A percentile compares a stretch with the other conserved stretches of the same genome.
phyloP scores from a whole-genome alignment of 2,113 vertebrate genomes.

The Camelus dromedarius region DNA sequence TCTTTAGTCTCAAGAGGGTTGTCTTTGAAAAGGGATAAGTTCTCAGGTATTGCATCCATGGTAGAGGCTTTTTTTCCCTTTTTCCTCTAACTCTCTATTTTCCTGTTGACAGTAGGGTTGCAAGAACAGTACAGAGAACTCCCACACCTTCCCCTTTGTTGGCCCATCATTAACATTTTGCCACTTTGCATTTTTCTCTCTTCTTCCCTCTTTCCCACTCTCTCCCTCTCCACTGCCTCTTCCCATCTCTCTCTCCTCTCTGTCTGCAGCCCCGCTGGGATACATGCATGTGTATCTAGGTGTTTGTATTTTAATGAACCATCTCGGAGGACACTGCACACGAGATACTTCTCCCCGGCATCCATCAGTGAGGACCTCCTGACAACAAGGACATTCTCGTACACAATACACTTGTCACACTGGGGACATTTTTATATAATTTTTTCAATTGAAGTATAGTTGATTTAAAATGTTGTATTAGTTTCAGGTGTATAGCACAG shows the following conservation, averaged over 20 bases:
- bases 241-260: not conserved
- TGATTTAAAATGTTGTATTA: too few relatives aligned
- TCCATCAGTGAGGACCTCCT: not conserved
- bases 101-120: not conserved
- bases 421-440: not conserved
- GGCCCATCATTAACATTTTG: not conserved
- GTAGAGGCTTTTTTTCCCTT: not conserved
- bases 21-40: not conserved
- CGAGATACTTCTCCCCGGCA: accelerated
- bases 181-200: not conserved
- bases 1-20: not conserved
- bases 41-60: not conserved
- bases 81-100: not conserved
- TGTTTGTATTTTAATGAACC: not conserved
- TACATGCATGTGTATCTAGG: accelerated
- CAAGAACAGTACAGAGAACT: accelerated
- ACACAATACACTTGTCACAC: not conserved
- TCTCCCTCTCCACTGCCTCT: not conserved
- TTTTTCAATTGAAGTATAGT: too few relatives aligned
- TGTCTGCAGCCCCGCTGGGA: accelerated
- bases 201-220: not conserved
- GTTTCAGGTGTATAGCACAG: too few relatives aligned
- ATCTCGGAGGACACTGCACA: not conserved
- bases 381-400: not conserved
- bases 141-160: not conserved